Percentiles rank a stretch among this genome's conserved stretches.
Conservation (phyloP, 2,113 vertebrate genomes). For the Galeopterus variegatus region DNA sequence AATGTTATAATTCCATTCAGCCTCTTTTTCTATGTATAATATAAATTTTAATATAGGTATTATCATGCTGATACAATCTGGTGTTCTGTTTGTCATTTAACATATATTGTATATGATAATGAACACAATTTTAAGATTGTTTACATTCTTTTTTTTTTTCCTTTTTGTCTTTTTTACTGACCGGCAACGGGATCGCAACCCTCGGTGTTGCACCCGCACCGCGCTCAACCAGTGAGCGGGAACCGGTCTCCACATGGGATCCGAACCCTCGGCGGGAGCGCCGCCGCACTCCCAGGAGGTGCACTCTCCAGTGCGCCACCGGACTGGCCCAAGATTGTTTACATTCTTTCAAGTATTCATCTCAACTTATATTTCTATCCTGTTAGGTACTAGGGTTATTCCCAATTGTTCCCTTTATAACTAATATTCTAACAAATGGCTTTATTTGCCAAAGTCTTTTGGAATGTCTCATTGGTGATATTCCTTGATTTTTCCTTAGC, state of each 20-base stretch:
- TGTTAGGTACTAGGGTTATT: background rate
- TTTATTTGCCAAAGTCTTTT: background rate
- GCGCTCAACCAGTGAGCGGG: too few species aligned
- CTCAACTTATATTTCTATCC: background rate
- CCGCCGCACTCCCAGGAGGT: too few species aligned
- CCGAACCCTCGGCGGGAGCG: too few species aligned
- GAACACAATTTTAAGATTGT: background rate
- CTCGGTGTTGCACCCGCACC: too few species aligned
- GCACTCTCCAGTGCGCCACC: too few species aligned
- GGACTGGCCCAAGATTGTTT: background rate
- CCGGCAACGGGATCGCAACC: too few species aligned
- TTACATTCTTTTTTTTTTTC: background rate
- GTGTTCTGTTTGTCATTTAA: background rate
- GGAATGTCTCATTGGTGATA: rapidly evolving
- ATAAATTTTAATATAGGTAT: background rate
- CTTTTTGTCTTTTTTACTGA: too few species aligned
- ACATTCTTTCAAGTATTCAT: background rate
- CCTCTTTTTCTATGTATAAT: background rate
- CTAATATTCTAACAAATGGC: background rate
- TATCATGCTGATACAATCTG: background rate
- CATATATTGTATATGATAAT: background rate
- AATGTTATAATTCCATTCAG: background rate
- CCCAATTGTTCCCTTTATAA: background rate
- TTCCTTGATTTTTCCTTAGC: background rate
- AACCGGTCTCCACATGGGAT: too few species aligned